These are phyloP conservation scores for Mola mola DNA, from an alignment of 2,113 vertebrate species.

Conservation along the genomic window DNA sequence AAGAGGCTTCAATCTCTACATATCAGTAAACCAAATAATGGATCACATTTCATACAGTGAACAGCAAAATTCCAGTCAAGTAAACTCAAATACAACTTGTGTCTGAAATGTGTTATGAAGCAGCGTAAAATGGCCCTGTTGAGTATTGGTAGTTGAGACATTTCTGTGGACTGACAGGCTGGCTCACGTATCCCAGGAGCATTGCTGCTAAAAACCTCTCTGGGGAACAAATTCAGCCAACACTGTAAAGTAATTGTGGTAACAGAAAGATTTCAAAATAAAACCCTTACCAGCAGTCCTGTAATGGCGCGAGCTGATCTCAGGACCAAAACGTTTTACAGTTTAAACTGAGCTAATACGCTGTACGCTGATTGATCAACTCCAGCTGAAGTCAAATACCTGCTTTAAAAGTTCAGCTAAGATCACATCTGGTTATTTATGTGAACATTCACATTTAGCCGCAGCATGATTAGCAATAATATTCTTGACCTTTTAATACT, in stretches of 20 bases:
- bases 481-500: no score
- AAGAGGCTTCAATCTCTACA: no score
- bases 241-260: not conserved
- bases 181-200: no score
- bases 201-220: not conserved
- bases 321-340: not conserved
- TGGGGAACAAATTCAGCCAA: not conserved
- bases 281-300: not conserved
- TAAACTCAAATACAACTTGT: not conserved
- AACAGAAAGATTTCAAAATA: not conserved
- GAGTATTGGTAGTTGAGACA: not conserved
- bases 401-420: not conserved
- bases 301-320: not conserved
- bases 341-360: not conserved
- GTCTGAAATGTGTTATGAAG: not conserved
- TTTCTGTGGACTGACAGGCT: not conserved
- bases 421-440: conserved; percentile 9
- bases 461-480: no score
- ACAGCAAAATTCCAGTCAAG: no score
- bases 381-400: not conserved
- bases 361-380: not conserved
- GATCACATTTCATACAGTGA: not conserved
- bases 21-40: no score
- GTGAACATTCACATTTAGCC: not conserved
- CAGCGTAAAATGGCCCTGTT: not conserved